Conservation (phyloP, 2,797 vertebrate genomes). For the Sebastes trivittatus region DNA sequence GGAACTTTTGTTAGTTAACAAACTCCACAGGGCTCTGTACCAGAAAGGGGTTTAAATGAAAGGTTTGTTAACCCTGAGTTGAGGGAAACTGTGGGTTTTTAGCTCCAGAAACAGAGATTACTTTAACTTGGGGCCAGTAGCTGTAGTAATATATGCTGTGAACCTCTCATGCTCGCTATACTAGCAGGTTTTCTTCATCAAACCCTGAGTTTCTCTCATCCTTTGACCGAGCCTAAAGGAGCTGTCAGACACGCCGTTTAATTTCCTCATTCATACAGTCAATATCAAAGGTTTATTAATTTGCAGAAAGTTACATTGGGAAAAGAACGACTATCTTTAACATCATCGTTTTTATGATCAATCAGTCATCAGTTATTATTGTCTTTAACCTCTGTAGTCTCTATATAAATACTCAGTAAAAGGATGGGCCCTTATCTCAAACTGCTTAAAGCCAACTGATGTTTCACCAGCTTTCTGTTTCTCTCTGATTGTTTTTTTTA, state of each 20-base stretch:
- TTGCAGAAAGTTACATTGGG: neutral
- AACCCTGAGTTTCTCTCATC: neutral
- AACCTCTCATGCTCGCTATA: neutral
- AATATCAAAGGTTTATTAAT: neutral
- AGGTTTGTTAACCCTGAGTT: no score
- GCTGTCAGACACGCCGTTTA: neutral
- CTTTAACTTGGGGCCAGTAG: no score
- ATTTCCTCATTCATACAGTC: neutral
- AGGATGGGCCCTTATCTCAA: neutral
- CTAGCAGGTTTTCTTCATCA: neutral
- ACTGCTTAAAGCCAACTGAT: neutral
- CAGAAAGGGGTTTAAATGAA: no score
- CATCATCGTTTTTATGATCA: neutral
- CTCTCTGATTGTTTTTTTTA: conserved; percentile 1
- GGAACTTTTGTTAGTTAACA: no score
- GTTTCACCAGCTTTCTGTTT: neutral
- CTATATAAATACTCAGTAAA: neutral
- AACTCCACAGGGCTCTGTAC: no score
- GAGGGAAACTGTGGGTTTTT: no score
- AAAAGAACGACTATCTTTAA: neutral
- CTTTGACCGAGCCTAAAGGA: neutral
- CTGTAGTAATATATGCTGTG: no score
- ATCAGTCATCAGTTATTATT: no score
- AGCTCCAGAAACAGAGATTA: no score
- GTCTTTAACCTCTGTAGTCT: neutral